Conservation (phyloP, 2,888 invertebrate species). For the Plutella xylostella region DNA sequence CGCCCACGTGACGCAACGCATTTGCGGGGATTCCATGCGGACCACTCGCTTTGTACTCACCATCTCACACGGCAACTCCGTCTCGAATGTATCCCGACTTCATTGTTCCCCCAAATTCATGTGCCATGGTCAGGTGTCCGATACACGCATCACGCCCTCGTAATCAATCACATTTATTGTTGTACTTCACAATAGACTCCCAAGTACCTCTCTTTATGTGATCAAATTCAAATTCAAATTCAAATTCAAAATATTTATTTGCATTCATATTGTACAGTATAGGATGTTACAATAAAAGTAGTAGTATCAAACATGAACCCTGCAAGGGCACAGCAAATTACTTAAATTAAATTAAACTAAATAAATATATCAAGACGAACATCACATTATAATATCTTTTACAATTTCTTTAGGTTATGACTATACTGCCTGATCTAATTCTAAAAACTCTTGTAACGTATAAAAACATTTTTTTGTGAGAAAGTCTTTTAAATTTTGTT, state of each 20-base stretch:
- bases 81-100: too few relatives aligned
- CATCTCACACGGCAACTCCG: not conserved
- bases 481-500: too few relatives aligned
- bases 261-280: not conserved
- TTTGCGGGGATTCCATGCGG: conserved; percentile 63
- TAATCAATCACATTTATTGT: not conserved
- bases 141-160: not conserved
- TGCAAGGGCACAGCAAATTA: too few relatives aligned
- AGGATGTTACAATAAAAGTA: too few relatives aligned
- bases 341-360: too few relatives aligned
- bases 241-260: not conserved
- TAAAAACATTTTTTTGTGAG: too few relatives aligned
- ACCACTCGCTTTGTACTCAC: conserved; percentile 28
- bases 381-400: too few relatives aligned
- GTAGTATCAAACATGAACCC: too few relatives aligned
- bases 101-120: not conserved
- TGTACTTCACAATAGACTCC: not conserved
- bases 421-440: too few relatives aligned
- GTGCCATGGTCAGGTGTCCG: not conserved
- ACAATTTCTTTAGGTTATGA: too few relatives aligned
- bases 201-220: not conserved
- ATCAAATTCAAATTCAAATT: not conserved
- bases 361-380: too few relatives aligned
- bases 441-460: too few relatives aligned
- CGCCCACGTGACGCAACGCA: conserved; percentile 66